Evolutionary conservation across 2,888 invertebrate species (phyloP).

Genomic region (Standfussiana lucernea): DNA sequence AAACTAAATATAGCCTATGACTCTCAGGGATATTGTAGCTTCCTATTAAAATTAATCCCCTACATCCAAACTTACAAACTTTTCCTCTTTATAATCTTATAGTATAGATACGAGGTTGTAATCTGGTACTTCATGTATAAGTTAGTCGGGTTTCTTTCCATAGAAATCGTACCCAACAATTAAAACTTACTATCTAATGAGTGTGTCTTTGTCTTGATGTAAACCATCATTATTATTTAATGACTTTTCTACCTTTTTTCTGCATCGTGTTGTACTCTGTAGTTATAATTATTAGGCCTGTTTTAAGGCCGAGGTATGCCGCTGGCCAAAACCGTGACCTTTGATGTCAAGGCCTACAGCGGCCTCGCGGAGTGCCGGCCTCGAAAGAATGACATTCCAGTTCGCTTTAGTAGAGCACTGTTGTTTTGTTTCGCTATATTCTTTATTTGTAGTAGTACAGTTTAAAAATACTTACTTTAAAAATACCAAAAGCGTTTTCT

Average conservation of each 20-base stretch:
- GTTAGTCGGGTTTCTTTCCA: background rate
- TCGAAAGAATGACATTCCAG: slow-evolving; percentile 55
- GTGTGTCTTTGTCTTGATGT: background rate
- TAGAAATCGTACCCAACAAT: background rate
- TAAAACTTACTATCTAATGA: background rate
- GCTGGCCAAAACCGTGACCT: slow-evolving; percentile 73
- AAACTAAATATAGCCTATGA: background rate
- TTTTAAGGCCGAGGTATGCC: slow-evolving; percentile 44
- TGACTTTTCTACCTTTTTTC: background rate
- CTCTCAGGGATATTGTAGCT: background rate
- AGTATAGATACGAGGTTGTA: background rate
- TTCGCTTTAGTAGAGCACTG: slow-evolving; percentile 58
- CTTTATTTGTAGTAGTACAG: background rate
- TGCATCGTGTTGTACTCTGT: slow-evolving; percentile 15
- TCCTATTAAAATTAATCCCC: background rate
- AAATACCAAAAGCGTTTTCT: background rate
- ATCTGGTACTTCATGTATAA: too few relatives aligned
- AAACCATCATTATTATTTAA: background rate
- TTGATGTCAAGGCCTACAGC: slow-evolving; percentile 65
- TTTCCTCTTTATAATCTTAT: background rate
- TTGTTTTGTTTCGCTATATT: background rate
- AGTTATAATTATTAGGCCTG: slow-evolving; percentile 33
- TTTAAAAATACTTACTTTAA: background rate
- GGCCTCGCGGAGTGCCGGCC: slow-evolving; percentile 27
- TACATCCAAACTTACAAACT: background rate